Conservation (phyloP, 2,888 invertebrate species). For the Nymphalis urticae region DNA sequence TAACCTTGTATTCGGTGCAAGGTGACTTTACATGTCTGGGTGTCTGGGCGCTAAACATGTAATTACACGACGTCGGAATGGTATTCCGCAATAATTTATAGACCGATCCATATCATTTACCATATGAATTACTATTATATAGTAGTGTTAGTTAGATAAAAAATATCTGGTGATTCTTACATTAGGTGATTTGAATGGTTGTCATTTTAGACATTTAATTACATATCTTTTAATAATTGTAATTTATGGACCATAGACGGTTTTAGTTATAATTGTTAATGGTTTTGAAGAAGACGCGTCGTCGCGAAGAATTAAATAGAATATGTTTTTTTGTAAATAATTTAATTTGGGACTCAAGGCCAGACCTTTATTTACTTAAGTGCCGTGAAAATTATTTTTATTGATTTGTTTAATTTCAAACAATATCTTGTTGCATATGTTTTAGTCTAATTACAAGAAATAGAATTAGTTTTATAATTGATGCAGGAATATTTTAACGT, state of each 20-base stretch:
- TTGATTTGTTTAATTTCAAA: conserved; percentile 1
- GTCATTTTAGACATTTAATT: conserved; percentile 42
- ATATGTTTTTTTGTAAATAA: conserved; percentile 51
- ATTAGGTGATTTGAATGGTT: conserved; percentile 42
- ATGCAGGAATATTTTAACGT: not conserved
- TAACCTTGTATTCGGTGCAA: conserved; percentile 76
- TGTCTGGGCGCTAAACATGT: conserved; percentile 76
- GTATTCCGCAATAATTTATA: conserved; percentile 67
- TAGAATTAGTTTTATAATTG: not conserved
- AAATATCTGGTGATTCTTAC: conserved; percentile 39
- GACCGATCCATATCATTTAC: conserved; percentile 75
- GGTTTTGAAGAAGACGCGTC: conserved; percentile 55
- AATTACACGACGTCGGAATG: conserved; percentile 74
- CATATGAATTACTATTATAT: conserved; percentile 55
- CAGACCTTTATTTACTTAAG: conserved; percentile 51
- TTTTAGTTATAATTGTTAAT: conserved; percentile 63
- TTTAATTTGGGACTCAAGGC: conserved; percentile 58
- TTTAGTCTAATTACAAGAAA: not conserved
- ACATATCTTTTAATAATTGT: conserved; percentile 51
- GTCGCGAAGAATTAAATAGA: conserved; percentile 50
- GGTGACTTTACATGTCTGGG: conserved; percentile 79
- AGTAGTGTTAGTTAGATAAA: conserved; percentile 56
- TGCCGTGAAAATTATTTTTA: conserved; percentile 16
- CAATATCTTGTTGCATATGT: not conserved
- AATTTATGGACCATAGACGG: conserved; percentile 51